phyloP scores from a whole-genome alignment of 2,113 vertebrate genomes.

The Neomonachus schauinslandi region DNA sequence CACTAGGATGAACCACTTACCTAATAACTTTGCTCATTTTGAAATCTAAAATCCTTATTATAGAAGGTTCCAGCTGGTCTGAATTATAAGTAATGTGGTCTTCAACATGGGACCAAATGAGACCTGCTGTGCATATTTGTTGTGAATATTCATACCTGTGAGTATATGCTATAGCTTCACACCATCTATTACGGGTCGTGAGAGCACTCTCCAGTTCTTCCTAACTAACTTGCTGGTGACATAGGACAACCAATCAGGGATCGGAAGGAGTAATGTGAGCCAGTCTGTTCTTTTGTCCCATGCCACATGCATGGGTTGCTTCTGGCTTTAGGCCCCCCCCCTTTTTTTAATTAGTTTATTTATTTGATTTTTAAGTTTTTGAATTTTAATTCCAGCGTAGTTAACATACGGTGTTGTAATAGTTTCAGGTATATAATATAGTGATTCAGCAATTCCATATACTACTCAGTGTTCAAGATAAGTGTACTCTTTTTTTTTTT shows the following conservation, averaged over 20 bases:
- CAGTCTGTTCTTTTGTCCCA: not conserved
- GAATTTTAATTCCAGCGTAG: not conserved
- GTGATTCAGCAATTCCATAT: not conserved
- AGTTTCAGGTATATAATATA: not conserved
- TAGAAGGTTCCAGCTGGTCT: not conserved
- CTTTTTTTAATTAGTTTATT: not conserved
- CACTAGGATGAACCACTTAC: not conserved
- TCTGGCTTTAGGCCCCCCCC: not conserved
- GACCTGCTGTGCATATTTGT: not conserved
- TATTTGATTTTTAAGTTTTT: not conserved
- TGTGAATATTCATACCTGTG: not conserved
- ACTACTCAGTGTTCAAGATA: not conserved
- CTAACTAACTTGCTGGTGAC: not conserved
- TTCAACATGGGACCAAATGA: not conserved
- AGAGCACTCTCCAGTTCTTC: not conserved
- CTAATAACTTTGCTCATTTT: not conserved
- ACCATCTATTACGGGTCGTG: not conserved
- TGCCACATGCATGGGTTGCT: not conserved
- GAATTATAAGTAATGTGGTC: not conserved
- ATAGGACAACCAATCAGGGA: not conserved
- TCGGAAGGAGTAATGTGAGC: not conserved
- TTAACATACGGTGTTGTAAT: not conserved
- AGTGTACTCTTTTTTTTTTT: not conserved
- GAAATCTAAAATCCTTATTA: not conserved
- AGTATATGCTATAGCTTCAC: not conserved